These are phyloP conservation scores for Natrix natrix DNA, from an alignment of 2,797 vertebrate species.

Conservation along the genomic window DNA sequence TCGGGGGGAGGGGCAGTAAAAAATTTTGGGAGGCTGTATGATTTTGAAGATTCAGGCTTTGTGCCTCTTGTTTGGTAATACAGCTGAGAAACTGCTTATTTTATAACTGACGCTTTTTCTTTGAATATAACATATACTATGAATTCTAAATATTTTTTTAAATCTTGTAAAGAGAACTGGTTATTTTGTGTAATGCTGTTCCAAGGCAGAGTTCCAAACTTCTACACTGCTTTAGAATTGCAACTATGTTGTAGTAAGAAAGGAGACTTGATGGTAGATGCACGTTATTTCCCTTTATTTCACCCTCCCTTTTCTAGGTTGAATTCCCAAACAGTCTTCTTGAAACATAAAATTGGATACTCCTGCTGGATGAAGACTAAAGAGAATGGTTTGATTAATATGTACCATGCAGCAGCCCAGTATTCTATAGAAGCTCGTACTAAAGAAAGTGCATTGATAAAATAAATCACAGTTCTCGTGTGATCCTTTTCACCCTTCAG, in stretches of 20 bases:
- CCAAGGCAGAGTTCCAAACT: background rate
- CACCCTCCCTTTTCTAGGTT: background rate
- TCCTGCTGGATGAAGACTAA: slow-evolving; percentile 8
- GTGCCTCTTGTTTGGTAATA: background rate
- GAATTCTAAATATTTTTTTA: background rate
- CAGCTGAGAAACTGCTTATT: background rate
- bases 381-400: background rate
- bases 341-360: background rate
- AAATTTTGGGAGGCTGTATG: background rate
- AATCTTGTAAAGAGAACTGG: background rate
- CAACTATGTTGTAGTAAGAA: background rate
- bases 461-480: background rate
- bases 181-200: background rate
- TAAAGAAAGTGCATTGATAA: background rate
- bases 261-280: background rate
- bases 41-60: background rate
- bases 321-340: background rate
- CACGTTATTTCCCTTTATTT: slow-evolving; percentile 8
- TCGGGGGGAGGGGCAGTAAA: background rate
- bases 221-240: background rate
- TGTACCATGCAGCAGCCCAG: background rate
- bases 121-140: background rate
- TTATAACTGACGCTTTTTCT: background rate
- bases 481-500: background rate
- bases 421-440: background rate